Conservation (phyloP, 2,113 vertebrate genomes). For the Serilophus lunatus region DNA sequence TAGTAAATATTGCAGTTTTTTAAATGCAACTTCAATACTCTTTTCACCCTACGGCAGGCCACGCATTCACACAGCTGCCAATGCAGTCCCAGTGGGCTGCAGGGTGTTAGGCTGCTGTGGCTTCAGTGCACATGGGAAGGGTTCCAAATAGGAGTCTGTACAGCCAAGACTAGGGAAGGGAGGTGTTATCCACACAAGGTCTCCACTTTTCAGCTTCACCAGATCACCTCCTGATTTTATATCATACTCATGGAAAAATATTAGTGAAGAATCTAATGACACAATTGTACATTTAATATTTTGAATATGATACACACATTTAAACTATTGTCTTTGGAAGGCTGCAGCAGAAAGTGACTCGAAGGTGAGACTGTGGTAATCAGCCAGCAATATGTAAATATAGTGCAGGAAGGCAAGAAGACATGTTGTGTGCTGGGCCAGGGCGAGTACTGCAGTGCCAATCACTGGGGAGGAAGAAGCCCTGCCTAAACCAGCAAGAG, state of each 20-base stretch:
- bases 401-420: background rate
- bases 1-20: background rate
- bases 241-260: accelerated
- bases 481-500: background rate
- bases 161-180: background rate
- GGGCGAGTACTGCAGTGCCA: background rate
- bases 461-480: background rate
- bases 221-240: background rate
- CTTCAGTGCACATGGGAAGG: background rate
- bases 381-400: background rate
- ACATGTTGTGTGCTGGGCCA: background rate
- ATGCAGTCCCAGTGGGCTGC: background rate
- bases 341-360: background rate
- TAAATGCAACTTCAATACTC: background rate
- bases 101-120: background rate
- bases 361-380: background rate
- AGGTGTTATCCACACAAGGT: background rate
- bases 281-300: accelerated
- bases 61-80: background rate
- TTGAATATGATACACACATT: accelerated
- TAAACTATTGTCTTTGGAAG: background rate
- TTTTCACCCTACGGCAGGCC: background rate
- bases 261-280: background rate
- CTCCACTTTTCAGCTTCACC: background rate
- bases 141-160: background rate